phyloP scores from a whole-genome alignment of 2,113 vertebrate genomes.

The Cepphus grylle region DNA sequence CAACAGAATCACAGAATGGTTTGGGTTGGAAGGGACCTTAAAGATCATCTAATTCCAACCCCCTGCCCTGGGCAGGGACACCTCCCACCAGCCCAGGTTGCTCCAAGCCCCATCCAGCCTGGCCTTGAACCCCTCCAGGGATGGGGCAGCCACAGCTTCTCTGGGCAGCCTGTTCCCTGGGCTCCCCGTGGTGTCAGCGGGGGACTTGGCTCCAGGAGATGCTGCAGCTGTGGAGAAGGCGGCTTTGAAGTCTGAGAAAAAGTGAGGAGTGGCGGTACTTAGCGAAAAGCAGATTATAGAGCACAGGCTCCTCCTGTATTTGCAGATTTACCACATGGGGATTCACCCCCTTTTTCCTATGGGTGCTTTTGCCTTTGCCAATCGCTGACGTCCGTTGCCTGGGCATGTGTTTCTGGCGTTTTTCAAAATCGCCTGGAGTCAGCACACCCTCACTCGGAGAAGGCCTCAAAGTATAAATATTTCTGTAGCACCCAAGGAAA shows the following conservation, averaged over 20 bases:
- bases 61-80: too few species aligned
- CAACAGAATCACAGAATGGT: too few species aligned
- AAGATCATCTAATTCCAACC: too few species aligned
- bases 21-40: too few species aligned
- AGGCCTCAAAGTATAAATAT: not conserved
- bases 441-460: not conserved
- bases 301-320: not conserved
- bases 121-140: too few species aligned
- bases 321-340: not conserved
- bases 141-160: too few species aligned
- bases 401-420: not conserved
- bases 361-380: not conserved
- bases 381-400: rapidly evolving
- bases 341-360: not conserved
- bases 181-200: rapidly evolving
- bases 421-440: not conserved
- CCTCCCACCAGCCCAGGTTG: too few species aligned
- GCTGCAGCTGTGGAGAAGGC: not conserved
- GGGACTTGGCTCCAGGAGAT: not conserved
- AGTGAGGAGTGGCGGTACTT: not conserved
- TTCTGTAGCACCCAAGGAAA: not conserved
- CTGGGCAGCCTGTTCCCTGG: not conserved
- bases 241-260: not conserved
- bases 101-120: too few species aligned
- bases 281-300: not conserved